Evolutionary conservation across 23 tunicate genomes (phyloP).

Genomic region (Phallusia fumigata): DNA sequence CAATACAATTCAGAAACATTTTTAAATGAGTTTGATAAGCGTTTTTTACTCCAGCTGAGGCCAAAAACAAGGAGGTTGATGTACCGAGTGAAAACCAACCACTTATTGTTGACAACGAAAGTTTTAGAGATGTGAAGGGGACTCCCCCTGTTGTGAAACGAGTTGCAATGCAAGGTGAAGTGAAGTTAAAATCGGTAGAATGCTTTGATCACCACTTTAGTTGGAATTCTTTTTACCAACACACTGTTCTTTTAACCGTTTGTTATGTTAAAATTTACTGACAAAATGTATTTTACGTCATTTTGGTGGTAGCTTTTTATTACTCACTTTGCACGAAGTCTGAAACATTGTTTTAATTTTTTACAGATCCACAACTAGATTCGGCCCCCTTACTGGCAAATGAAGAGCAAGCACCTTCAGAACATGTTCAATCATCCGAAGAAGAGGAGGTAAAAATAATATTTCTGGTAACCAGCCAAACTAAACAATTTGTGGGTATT

Average conservation of each 20-base stretch:
- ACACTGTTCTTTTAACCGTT: no score
- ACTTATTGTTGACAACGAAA: neutral
- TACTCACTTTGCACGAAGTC: no score
- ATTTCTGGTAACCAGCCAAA: no score
- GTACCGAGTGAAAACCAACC: neutral
- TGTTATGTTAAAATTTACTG: no score
- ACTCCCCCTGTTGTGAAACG: neutral
- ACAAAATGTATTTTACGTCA: no score
- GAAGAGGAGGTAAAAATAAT: neutral
- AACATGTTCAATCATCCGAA: neutral
- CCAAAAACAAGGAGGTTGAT: slow-evolving; percentile 1
- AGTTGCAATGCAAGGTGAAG: neutral
- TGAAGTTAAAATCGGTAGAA: no score
- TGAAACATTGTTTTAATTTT: no score
- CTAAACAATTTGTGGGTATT: no score
- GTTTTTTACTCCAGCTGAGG: neutral
- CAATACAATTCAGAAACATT: neutral
- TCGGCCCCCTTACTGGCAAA: neutral
- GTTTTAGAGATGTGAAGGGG: neutral
- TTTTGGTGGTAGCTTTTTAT: no score
- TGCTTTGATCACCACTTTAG: no score
- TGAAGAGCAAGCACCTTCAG: neutral
- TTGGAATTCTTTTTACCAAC: no score
- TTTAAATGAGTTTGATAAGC: neutral
- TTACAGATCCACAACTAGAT: neutral